Conservation (phyloP, 2,888 invertebrate species). For the Drosophila pseudotakahashii region DNA sequence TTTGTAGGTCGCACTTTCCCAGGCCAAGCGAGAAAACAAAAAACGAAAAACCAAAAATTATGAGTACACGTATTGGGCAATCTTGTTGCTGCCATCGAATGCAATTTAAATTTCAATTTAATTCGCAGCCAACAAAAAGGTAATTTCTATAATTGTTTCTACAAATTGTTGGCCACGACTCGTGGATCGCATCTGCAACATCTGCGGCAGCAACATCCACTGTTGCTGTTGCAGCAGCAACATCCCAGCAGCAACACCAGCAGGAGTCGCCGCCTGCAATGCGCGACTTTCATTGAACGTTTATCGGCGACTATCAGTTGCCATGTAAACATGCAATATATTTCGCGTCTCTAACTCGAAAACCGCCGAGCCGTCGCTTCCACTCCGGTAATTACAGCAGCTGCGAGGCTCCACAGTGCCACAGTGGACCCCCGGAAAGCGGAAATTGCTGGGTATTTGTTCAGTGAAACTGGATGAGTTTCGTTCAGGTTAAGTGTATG, state of each 20-base stretch:
- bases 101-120: constrained; percentile 80
- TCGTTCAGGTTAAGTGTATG: constrained; percentile 1
- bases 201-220: constrained; percentile 5
- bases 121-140: constrained; percentile 75
- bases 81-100: constrained; percentile 66
- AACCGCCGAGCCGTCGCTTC: constrained; percentile 33
- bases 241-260: constrained; percentile 22
- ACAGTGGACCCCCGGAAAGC: constrained; percentile 53
- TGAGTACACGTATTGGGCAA: constrained; percentile 49
- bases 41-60: constrained; percentile 26
- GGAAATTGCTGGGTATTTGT: constrained; percentile 13
- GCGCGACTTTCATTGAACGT: constrained; percentile 76
- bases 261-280: constrained; percentile 46
- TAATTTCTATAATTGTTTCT: constrained; percentile 80
- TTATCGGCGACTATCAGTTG: constrained; percentile 77
- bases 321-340: constrained; percentile 81
- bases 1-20: constrained; percentile 50
- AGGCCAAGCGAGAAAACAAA: constrained; percentile 27
- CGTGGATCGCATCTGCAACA: constrained; percentile 29
- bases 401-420: constrained; percentile 24
- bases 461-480: no score
- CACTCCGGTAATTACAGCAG: constrained; percentile 66
- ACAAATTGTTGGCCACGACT: constrained; percentile 77
- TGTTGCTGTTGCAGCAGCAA: constrained; percentile 15
- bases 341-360: constrained; percentile 66